Evolutionary conservation across 2,797 vertebrate species (phyloP).

Genomic region (Huso huso): DNA sequence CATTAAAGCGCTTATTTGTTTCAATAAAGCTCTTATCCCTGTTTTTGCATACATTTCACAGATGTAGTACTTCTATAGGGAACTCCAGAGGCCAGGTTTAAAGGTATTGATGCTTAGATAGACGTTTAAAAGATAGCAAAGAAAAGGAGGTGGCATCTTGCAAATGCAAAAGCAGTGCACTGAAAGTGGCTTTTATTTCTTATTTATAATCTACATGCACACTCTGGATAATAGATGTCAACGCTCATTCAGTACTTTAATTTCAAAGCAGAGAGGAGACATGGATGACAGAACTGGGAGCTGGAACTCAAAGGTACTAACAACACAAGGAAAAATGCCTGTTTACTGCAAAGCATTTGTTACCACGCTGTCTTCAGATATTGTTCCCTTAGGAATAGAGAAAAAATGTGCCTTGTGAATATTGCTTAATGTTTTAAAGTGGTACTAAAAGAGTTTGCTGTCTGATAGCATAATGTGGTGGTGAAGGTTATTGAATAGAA

Average conservation of each 20-base stretch:
- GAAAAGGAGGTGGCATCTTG: conserved; percentile 45
- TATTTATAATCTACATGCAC: conserved; percentile 80
- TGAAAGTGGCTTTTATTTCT: conserved; percentile 75
- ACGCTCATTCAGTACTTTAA: conserved; percentile 65
- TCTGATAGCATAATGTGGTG: conserved; percentile 51
- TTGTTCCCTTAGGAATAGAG: conserved; percentile 60
- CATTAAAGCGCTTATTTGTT: conserved; percentile 70
- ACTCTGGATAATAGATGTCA: conserved; percentile 67
- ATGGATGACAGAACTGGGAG: conserved; percentile 61
- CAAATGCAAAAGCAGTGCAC: conserved; percentile 82
- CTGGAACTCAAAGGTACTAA: conserved; percentile 54
- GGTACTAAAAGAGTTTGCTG: conserved; percentile 67
- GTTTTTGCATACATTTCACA: conserved; percentile 30
- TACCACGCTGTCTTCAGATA: conserved; percentile 67
- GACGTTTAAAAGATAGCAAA: conserved; percentile 44
- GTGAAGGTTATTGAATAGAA: conserved; percentile 59
- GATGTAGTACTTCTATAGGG: conserved; percentile 41
- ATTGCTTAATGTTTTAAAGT: conserved; percentile 64
- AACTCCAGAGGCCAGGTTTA: conserved; percentile 38
- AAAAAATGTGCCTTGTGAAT: conserved; percentile 52
- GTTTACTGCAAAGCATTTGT: conserved; percentile 72
- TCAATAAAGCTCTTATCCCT: conserved; percentile 48
- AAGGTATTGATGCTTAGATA: conserved; percentile 44
- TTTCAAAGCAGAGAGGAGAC: conserved; percentile 56
- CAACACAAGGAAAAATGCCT: conserved; percentile 65